phyloP scores from a whole-genome alignment of 2,797 vertebrate genomes.

The Phataginus tricuspis region DNA sequence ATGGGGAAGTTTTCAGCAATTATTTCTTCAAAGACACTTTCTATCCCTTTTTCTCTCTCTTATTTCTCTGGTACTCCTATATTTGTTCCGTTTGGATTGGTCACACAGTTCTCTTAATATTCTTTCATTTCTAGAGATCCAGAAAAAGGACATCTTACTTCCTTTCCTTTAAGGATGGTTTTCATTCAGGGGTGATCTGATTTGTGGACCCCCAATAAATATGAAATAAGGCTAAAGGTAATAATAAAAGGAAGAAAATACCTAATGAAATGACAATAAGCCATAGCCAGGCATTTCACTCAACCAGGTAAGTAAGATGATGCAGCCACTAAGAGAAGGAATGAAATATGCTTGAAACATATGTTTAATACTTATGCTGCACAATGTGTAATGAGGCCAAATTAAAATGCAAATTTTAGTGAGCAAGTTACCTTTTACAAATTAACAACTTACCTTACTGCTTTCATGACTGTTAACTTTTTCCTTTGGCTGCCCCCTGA shows the following conservation, averaged over 20 bases:
- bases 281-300: not conserved
- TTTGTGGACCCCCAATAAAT: not conserved
- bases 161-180: not conserved
- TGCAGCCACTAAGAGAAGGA: not conserved
- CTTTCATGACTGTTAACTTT: not conserved
- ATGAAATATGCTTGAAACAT: not conserved
- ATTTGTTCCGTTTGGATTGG: too few species aligned
- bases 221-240: not conserved
- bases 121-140: too few species aligned
- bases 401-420: not conserved
- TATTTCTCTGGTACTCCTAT: too few species aligned
- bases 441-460: not conserved
- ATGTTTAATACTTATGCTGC: not conserved
- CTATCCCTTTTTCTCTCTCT: too few species aligned
- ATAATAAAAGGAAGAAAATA: not conserved
- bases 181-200: slow-evolving; percentile 2
- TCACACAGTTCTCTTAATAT: too few species aligned
- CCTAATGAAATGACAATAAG: not conserved
- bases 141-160: not conserved
- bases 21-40: too few species aligned
- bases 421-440: not conserved
- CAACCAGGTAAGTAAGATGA: not conserved
- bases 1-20: too few species aligned
- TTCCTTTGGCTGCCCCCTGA: not conserved
- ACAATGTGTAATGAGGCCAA: not conserved